Percentiles rank a stretch among this genome's conserved stretches.
Evolutionary conservation across 2,888 invertebrate species (phyloP).

Genomic region (Gymnosoma rotundatum): DNA sequence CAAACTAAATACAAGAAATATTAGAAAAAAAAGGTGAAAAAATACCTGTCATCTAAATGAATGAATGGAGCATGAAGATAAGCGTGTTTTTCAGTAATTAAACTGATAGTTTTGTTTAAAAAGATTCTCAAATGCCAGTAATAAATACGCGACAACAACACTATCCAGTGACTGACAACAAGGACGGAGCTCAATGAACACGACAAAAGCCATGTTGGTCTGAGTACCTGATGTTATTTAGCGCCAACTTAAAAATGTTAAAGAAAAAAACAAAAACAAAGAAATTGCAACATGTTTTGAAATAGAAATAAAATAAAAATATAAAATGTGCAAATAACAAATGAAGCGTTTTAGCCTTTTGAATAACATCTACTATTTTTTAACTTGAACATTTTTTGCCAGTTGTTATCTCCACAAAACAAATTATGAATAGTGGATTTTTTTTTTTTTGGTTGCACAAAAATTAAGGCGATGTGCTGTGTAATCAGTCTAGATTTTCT

Average conservation of each 20-base stretch:
- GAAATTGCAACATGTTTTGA: slow-evolving; percentile 9
- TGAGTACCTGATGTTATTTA: slow-evolving; percentile 42
- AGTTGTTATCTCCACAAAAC: slow-evolving; percentile 26
- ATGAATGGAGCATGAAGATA: slow-evolving; percentile 61
- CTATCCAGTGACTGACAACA: slow-evolving; percentile 14
- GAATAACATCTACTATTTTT: slow-evolving; percentile 22
- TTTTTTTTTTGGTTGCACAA: slow-evolving; percentile 9
- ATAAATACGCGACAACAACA: slow-evolving; percentile 21
- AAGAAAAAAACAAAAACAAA: slow-evolving; percentile 11
- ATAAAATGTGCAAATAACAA: slow-evolving; percentile 27
- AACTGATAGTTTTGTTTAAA: slow-evolving; percentile 54
- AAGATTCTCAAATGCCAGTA: slow-evolving; percentile 52
- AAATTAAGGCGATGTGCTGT: slow-evolving; percentile 14
- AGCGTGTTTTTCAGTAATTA: slow-evolving; percentile 69
- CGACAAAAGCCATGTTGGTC: slow-evolving; percentile 18
- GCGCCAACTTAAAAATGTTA: slow-evolving; percentile 39
- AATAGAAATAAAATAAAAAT: slow-evolving; percentile 18
- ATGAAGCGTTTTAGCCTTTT: slow-evolving; percentile 29
- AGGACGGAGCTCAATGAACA: neutral
- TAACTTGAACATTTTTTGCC: neutral
- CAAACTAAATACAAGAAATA: neutral
- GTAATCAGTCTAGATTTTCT: slow-evolving; percentile 50
- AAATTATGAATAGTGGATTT: slow-evolving; percentile 48
- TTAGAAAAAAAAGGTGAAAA: slow-evolving; percentile 38
- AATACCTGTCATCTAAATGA: slow-evolving; percentile 59